phyloP scores from a whole-genome alignment of 2,888 invertebrate genomes.

The Nesidiocoris tenuis region DNA sequence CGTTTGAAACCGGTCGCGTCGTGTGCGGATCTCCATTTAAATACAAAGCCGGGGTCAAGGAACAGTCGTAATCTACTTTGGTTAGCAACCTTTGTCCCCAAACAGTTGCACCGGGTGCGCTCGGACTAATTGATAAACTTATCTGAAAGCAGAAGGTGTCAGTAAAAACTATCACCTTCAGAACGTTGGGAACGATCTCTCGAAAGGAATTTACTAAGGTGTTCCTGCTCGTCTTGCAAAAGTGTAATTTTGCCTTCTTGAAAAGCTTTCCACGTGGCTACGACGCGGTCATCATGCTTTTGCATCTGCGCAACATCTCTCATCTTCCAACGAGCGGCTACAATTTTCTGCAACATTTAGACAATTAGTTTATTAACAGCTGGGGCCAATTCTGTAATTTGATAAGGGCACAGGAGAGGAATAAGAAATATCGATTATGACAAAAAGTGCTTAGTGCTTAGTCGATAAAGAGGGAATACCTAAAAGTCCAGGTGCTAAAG shows the following conservation, averaged over 20 bases:
- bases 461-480: too few relatives aligned
- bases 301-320: slow-evolving; percentile 60
- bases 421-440: too few relatives aligned
- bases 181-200: background rate
- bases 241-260: slow-evolving; percentile 57
- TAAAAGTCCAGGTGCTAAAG: too few relatives aligned
- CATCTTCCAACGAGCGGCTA: slow-evolving; percentile 67
- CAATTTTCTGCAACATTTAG: slow-evolving; percentile 60
- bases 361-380: slow-evolving; percentile 38
- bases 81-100: too few relatives aligned
- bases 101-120: too few relatives aligned
- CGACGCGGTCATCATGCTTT: slow-evolving; percentile 66
- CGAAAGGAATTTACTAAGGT: slow-evolving; percentile 43
- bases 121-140: too few relatives aligned
- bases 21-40: too few relatives aligned
- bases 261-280: slow-evolving; percentile 69
- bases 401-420: background rate
- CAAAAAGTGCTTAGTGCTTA: too few relatives aligned
- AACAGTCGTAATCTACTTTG: too few relatives aligned
- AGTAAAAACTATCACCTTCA: slow-evolving; percentile 3
- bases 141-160: too few relatives aligned
- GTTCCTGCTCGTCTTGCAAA: slow-evolving; percentile 17
- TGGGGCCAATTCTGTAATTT: background rate
- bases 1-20: too few relatives aligned
- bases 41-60: too few relatives aligned